Conservation (phyloP, 2,888 invertebrate species). For the Drosophila subsilvestris region DNA sequence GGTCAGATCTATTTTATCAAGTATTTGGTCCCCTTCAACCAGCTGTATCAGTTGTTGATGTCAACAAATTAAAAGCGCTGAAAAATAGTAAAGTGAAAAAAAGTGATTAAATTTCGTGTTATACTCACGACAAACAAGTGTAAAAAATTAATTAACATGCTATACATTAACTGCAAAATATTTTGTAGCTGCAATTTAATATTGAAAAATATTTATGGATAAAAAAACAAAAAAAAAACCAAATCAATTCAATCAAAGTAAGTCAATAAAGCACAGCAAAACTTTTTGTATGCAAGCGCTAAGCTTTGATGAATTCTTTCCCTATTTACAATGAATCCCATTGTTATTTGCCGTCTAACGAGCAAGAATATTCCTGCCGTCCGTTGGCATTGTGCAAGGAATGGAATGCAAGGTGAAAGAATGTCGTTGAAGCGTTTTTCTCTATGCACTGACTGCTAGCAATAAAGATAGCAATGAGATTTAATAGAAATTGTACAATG, state of each 20-base stretch:
- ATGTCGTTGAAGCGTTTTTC: background rate
- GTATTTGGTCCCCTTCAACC: constrained; percentile 92
- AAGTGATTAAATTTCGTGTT: background rate
- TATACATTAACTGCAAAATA: background rate
- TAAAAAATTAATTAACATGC: constrained; percentile 16
- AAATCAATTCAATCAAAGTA: constrained; percentile 2
- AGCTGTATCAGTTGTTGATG: constrained; percentile 87
- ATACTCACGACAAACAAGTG: constrained; percentile 1
- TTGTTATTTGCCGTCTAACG: background rate
- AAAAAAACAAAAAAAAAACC: background rate
- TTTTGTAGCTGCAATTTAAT: background rate
- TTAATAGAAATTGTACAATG: too few species aligned
- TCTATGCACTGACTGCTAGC: background rate
- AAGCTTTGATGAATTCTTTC: background rate
- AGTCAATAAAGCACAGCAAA: background rate
- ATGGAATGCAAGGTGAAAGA: background rate
- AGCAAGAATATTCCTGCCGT: background rate
- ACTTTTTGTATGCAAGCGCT: background rate
- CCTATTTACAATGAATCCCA: constrained; percentile 8
- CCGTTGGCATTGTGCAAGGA: background rate
- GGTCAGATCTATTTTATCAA: constrained; percentile 87
- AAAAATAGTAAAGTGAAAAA: background rate
- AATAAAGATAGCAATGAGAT: background rate
- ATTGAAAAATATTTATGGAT: background rate
- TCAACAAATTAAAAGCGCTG: constrained; percentile 65